Evolutionary conservation across 1,140 invertebrate species (phyloP).

Genomic region (Drosophila biarmipes): DNA sequence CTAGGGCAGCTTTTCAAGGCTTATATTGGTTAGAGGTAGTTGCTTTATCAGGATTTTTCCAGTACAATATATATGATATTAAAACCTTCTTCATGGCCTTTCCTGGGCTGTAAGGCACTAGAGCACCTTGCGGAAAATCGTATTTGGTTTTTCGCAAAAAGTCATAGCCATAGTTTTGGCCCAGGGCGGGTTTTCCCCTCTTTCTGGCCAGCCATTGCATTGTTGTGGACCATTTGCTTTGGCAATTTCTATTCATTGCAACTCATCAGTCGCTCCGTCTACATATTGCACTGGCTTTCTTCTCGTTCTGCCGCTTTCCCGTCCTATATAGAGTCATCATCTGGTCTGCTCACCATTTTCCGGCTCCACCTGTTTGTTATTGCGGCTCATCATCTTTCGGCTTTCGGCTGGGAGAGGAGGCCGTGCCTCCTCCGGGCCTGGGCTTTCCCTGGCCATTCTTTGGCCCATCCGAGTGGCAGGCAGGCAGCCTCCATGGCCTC

Average conservation of each 20-base stretch:
- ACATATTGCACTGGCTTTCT: slow-evolving; percentile 52
- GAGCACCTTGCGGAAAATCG: neutral
- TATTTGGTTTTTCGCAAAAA: neutral
- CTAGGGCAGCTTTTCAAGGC: too few relatives aligned
- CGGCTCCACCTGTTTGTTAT: slow-evolving; percentile 32
- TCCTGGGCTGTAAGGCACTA: neutral
- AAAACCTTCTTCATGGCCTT: neutral
- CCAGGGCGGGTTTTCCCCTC: neutral
- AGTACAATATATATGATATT: too few relatives aligned
- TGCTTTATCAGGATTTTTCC: too few relatives aligned
- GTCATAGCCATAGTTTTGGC: slow-evolving; percentile 5
- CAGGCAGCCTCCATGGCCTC: slow-evolving; percentile 24
- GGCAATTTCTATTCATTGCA: slow-evolving; percentile 84
- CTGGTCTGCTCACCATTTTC: slow-evolving; percentile 12
- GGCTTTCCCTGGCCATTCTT: slow-evolving; percentile 16
- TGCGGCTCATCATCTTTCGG: slow-evolving; percentile 58
- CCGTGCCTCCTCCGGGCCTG: neutral
- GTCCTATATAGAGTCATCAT: slow-evolving; percentile 45
- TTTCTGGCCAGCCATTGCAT: slow-evolving; percentile 19
- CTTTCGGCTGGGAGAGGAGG: slow-evolving; percentile 16
- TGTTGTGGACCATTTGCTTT: slow-evolving; percentile 63
- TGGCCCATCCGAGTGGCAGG: slow-evolving; percentile 1
- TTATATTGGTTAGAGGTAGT: neutral
- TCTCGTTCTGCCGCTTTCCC: slow-evolving; percentile 8
- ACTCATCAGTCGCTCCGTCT: slow-evolving; percentile 70